phyloP scores from a whole-genome alignment of 2,888 invertebrate species.

The Ochropleura leucogaster region DNA sequence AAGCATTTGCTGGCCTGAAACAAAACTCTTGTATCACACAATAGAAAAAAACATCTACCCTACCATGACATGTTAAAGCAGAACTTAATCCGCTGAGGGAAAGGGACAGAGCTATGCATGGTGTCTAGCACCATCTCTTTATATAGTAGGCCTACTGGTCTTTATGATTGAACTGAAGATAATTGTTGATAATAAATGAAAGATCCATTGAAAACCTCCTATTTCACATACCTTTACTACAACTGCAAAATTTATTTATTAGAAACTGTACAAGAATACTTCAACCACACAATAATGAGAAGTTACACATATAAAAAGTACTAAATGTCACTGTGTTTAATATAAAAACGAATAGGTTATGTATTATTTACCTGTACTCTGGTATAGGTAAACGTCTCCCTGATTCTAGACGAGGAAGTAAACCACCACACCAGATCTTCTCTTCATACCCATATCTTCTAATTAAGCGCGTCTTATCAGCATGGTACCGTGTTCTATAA shows the following conservation, averaged over 20 bases:
- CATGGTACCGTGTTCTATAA: slow-evolving; percentile 90
- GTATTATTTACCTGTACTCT: slow-evolving; percentile 87
- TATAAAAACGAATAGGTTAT: slow-evolving; percentile 10
- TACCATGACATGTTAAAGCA: too few species aligned
- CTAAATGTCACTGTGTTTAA: background rate
- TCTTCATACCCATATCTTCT: slow-evolving; percentile 94
- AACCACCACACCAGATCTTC: slow-evolving; percentile 91
- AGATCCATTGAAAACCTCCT: background rate
- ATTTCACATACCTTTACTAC: slow-evolving; percentile 4
- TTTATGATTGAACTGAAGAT: background rate
- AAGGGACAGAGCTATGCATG: too few species aligned
- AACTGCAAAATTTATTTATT: background rate
- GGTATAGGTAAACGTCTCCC: slow-evolving; percentile 92
- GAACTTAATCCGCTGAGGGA: too few species aligned
- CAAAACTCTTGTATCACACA: slow-evolving; percentile 61
- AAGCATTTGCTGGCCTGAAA: slow-evolving; percentile 93
- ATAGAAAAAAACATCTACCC: background rate
- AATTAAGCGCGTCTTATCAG: slow-evolving; percentile 91
- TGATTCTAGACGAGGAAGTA: slow-evolving; percentile 92
- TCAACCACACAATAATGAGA: background rate
- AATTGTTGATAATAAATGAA: background rate
- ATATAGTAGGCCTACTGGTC: too few species aligned
- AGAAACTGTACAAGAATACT: background rate
- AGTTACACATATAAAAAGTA: background rate
- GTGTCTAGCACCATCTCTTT: too few species aligned